phyloP scores from a whole-genome alignment of 2,888 invertebrate species.

The Athripsodes cinereus region DNA sequence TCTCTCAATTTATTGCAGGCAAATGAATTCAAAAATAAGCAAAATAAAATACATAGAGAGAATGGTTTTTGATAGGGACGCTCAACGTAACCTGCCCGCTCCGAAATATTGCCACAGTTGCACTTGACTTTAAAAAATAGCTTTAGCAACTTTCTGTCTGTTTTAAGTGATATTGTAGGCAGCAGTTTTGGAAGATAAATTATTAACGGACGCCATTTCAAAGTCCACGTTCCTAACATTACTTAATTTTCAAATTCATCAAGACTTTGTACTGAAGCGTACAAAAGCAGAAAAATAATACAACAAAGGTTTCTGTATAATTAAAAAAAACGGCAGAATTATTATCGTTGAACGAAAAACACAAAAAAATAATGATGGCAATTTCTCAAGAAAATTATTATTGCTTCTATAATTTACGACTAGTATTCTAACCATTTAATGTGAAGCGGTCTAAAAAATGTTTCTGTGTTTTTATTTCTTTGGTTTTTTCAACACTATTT shows the following conservation, averaged over 20 bases:
- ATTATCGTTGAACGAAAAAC: not conserved
- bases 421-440: too few species aligned
- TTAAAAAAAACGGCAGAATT: not conserved
- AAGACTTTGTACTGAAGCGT: not conserved
- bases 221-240: not conserved
- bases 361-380: not conserved
- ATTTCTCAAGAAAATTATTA: not conserved
- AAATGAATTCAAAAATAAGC: too few species aligned
- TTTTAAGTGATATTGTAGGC: not conserved
- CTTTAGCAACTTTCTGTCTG: not conserved
- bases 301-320: not conserved
- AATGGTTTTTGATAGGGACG: not conserved
- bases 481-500: too few species aligned
- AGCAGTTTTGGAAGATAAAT: not conserved
- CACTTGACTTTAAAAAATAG: not conserved
- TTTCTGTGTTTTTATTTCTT: too few species aligned
- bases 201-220: not conserved
- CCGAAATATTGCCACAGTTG: not conserved
- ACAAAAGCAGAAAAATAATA: not conserved
- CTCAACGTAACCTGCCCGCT: not conserved
- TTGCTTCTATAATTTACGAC: not conserved
- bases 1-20: too few species aligned
- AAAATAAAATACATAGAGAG: too few species aligned
- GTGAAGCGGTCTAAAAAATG: too few species aligned
- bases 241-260: not conserved